Base-by-base conservation (phyloP, 2,888 invertebrate genomes). In the Megastigmus dorsalis region DNA sequence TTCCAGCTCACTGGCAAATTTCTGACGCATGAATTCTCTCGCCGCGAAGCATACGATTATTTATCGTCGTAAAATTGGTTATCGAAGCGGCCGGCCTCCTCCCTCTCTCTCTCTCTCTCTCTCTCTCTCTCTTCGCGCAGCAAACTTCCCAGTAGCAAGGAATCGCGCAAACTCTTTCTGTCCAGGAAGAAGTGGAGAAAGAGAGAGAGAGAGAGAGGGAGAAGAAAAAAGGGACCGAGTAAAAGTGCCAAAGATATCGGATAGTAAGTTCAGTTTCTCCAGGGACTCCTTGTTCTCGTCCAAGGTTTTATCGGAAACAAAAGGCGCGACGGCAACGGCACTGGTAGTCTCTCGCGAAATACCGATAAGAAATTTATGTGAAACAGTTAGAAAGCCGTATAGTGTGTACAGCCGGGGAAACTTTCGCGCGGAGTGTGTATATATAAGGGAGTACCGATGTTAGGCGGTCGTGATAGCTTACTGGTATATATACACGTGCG, bases 291-390 rank as follows among this genome's bases (percentile, higher is more conserved):
- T 36, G 33, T 18, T 67, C 45, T 15, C 54, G 3, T 41, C 26
- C 18, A 2, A 43, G 10, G 60, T 59, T 66, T 72, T 73, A 67
- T 73, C 66, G 67, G 45, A 66, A 73, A 72, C 72, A 72, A 72
- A 72, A 72, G 66, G 59, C 41, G 30, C 28, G 13, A 38, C 20
- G 33, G 41, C n/a, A n/a, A n/a, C n/a, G 30, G 45, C 45, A n/a
- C 30, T 10, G n/a, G 28, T 60, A 60, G 36, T 36, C 33, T 48
- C 68, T 59, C 28, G 62, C 28, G 71, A 71, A 71, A 48, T 36
- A 38, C 20, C 59, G 65, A 72, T 72, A 66, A 72, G 72, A 66
- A 72, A 72, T 72, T 66, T 66, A 72, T 66, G 66, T 59, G 66
- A 66, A 63, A 69, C 50, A 60, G 68, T 69, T 69, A 52, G 62